Evolutionary conservation across 1,140 invertebrate species (phyloP), one percentile per base, ranked within the genome.

Genomic region (Drosophila punjabiensis): DNA sequence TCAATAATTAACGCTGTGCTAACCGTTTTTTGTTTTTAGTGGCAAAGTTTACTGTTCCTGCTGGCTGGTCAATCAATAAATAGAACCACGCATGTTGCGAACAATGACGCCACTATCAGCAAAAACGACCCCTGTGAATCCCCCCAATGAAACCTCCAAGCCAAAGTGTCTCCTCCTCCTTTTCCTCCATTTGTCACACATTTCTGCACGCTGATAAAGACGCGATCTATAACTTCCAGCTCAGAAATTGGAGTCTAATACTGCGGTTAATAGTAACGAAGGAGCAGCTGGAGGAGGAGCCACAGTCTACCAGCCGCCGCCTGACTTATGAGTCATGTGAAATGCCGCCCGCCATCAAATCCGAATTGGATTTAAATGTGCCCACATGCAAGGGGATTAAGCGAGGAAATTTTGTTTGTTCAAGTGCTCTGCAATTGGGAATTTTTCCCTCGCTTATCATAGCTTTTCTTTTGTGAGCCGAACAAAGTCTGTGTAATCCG

Each of bases 51-150:
- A 48, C 63, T 63, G 66, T 61, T 63, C 43, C 33, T 75, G 50
- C 35, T n/a, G 20, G n/a, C n/a, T 61, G 20, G 39, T 48, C 79
- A 81, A 83, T 86, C 79, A 82, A 87, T 76, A 87, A 56, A 56
- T 56, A 39, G 24, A 67, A 65, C 68, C 37, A 66, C 55, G 52
- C 47, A 68, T 82, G 67, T 77, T 78, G 62, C 48, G 45, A 45
- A 77, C 61, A 76, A 81, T 89, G 73, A 85, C 62, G 60, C 43
- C 85, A 89, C 65, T 89, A 66, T 81, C 69, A 84, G 56, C 61
- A 28, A 28, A 32, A 32, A 11, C 37, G 28, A 48, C 43, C n/a
- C 32, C 48, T 20, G 35, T 43, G 50, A 59, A 32, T 33, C 10
- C 28, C 68, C 48, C 45, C 16, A 11, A 18, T n/a, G 4, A 14